Evolutionary conservation across 2,888 invertebrate genomes (phyloP).

Genomic region (Tineola bisselliella): DNA sequence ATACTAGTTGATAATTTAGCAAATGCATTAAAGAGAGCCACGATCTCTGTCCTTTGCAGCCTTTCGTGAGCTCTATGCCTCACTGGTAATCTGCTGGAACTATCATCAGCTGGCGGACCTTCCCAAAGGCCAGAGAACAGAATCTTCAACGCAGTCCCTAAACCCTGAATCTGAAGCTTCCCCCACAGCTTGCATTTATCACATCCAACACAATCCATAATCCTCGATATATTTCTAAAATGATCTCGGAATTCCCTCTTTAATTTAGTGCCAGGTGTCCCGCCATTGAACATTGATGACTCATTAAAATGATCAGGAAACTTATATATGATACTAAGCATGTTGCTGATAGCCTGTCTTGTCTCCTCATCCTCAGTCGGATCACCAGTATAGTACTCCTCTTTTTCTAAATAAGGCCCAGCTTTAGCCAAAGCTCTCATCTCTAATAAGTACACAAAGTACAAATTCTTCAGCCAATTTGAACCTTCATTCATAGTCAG

Average conservation of each 20-base stretch:
- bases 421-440: slow-evolving; percentile 93
- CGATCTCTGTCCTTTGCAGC: slow-evolving; percentile 91
- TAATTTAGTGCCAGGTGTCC: slow-evolving; percentile 75
- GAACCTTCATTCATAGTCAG: slow-evolving; percentile 89
- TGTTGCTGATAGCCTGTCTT: slow-evolving; percentile 81
- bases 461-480: slow-evolving; percentile 93
- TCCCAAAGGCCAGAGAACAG: slow-evolving; percentile 92
- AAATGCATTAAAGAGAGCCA: slow-evolving; percentile 94
- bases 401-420: slow-evolving; percentile 84
- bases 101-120: slow-evolving; percentile 56
- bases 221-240: slow-evolving; percentile 95
- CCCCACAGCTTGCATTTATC: slow-evolving; percentile 99
- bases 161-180: slow-evolving; percentile 91
- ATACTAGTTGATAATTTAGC: slow-evolving; percentile 92
- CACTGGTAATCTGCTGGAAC: slow-evolving; percentile 41
- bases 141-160: slow-evolving; percentile 98
- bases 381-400: slow-evolving; percentile 93
- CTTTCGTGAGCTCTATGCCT: slow-evolving; percentile 73
- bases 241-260: slow-evolving; percentile 94
- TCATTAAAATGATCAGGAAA: slow-evolving; percentile 97
- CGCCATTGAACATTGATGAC: slow-evolving; percentile 88
- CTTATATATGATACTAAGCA: slow-evolving; percentile 78
- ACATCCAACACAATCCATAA: slow-evolving; percentile 99
- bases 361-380: slow-evolving; percentile 88
- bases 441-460: slow-evolving; percentile 95